Evolutionary conservation across 2,113 vertebrate species (phyloP).

Genomic region (Cyprinus carpio): DNA sequence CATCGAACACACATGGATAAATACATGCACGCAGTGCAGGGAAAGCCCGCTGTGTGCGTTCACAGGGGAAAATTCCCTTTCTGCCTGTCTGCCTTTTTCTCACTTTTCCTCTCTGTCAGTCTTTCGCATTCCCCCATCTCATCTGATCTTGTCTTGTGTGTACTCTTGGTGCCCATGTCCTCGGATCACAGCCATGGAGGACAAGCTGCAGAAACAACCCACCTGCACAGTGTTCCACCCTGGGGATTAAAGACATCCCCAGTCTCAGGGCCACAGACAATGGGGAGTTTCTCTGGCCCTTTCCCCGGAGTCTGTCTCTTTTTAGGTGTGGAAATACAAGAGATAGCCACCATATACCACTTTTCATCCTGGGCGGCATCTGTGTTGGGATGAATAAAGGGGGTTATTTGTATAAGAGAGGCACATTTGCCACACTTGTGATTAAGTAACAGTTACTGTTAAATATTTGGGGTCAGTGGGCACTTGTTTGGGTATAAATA

Average conservation of each 20-base stretch:
- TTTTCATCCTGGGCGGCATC: background rate
- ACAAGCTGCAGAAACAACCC: constrained; percentile 31
- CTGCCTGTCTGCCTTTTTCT: constrained; percentile 14
- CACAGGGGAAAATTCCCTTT: constrained; percentile 15
- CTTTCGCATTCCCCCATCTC: background rate
- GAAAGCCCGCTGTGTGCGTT: constrained; percentile 15
- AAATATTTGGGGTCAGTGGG: background rate
- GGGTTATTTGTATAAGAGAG: background rate
- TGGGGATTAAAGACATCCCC: constrained; percentile 12
- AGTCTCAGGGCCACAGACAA: background rate
- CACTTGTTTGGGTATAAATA: too few relatives aligned
- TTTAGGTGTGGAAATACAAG: background rate
- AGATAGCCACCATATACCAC: background rate
- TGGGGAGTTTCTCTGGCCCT: constrained; percentile 28
- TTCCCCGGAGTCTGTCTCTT: background rate
- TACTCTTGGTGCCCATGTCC: constrained; percentile 10
- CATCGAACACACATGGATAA: background rate
- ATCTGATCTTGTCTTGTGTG: constrained; percentile 45
- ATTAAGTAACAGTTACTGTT: background rate
- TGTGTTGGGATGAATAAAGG: background rate
- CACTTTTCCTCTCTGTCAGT: constrained; percentile 12
- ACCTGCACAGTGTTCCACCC: constrained; percentile 34
- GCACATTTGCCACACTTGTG: background rate
- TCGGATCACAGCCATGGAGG: constrained; percentile 22
- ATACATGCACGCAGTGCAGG: background rate